Conservation (phyloP, 2,797 vertebrate genomes). For the Myoxocephalus aenaeus region DNA sequence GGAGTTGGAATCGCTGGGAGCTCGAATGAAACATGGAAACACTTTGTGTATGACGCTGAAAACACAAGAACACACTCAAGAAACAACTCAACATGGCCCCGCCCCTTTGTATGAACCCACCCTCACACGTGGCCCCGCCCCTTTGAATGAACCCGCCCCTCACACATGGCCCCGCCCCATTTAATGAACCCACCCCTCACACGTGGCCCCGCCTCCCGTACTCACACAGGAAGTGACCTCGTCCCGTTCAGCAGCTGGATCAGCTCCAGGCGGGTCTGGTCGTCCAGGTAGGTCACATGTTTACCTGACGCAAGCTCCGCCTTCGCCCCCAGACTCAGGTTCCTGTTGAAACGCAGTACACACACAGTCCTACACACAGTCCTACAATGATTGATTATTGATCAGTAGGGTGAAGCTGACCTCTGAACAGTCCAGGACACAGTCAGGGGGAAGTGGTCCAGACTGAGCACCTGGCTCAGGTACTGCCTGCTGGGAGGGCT, state of each 20-base stretch:
- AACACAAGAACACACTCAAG: neutral
- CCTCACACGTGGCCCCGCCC: neutral
- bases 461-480: slow-evolving; percentile 88
- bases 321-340: slow-evolving; percentile 92
- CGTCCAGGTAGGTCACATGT: slow-evolving; percentile 86
- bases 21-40: slow-evolving; percentile 92
- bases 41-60: slow-evolving; percentile 87
- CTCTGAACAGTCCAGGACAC: slow-evolving; percentile 94
- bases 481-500: slow-evolving; percentile 93
- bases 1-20: slow-evolving; percentile 93
- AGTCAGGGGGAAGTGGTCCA: slow-evolving; percentile 90
- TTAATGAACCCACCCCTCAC: too few species aligned
- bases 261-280: slow-evolving; percentile 82
- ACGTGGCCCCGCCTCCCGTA: slow-evolving; percentile 38
- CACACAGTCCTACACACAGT: too few species aligned
- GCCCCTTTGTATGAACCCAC: too few species aligned
- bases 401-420: slow-evolving; percentile 62
- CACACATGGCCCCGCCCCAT: neutral
- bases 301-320: slow-evolving; percentile 92
- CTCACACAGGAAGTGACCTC: slow-evolving; percentile 88
- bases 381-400: neutral
- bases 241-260: slow-evolving; percentile 87
- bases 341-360: slow-evolving; percentile 79
- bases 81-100: neutral
- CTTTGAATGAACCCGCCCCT: slow-evolving; percentile 56